phyloP scores from a whole-genome alignment of 2,888 invertebrate genomes.

The Ditula angustiorana region DNA sequence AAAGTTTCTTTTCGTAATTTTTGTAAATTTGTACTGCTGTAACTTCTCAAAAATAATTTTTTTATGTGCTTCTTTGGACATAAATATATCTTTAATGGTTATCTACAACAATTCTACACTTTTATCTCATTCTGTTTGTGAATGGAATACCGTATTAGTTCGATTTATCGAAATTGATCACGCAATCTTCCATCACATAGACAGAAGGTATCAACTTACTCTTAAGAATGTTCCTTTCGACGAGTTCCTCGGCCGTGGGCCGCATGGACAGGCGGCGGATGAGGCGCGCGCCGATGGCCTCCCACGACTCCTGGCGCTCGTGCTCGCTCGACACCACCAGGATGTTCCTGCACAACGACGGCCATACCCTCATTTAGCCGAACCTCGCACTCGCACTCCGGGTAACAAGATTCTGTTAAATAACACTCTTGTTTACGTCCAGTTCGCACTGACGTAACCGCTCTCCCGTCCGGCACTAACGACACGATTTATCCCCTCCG shows the following conservation, averaged over 20 bases:
- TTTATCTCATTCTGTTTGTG: too few relatives aligned
- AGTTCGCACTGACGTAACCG: slow-evolving; percentile 56
- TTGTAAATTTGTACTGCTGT: too few relatives aligned
- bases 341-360: slow-evolving; percentile 89
- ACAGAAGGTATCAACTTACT: slow-evolving; percentile 84
- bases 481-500: slow-evolving; percentile 57
- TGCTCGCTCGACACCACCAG: slow-evolving; percentile 96
- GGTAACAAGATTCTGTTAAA: not conserved
- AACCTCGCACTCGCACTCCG: not conserved
- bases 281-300: slow-evolving; percentile 96
- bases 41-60: too few relatives aligned
- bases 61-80: too few relatives aligned
- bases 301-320: slow-evolving; percentile 96
- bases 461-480: slow-evolving; percentile 54
- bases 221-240: slow-evolving; percentile 99
- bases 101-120: too few relatives aligned
- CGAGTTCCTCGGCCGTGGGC: slow-evolving; percentile 98
- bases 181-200: not conserved
- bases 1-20: too few relatives aligned
- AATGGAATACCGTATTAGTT: not conserved
- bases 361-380: slow-evolving; percentile 46
- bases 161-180: not conserved
- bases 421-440: not conserved
- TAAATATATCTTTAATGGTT: too few relatives aligned
- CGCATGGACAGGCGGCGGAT: slow-evolving; percentile 98